Base-by-base conservation (phyloP, 2,888 invertebrate species). In the Leucophora obtusa region DNA sequence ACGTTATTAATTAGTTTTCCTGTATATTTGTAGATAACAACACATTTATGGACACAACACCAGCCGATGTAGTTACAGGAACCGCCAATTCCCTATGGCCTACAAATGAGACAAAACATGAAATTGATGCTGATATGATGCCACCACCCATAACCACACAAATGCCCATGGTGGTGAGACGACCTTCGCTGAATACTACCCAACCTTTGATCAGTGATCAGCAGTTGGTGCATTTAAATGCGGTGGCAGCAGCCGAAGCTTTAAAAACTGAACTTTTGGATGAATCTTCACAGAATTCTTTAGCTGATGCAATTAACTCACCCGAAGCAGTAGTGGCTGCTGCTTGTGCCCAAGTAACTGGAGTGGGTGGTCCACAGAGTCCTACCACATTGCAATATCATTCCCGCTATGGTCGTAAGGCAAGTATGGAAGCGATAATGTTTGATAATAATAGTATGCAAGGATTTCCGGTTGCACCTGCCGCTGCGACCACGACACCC, bases 241-340 rank as follows among this genome's bases (percentile, higher is more conserved):
- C 84, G 7, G 86, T 86, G 47, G 86, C 84, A 15, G 80, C 92
- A 3, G 92, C 92, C 1, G 86, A 92, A 75, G 92, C 91, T 11
- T 91, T 94, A 58, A 94, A 94, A 89, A 93, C 93, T 59, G 93
- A 95, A 90, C 91, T 94, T 59, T 88, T 93, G 50, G 95, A 95
- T 87, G 95, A 96, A 82, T 93, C 92, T 83, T 94, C 95, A 86
- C 94, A 95, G 88, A 87, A 86, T 75, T 87, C 90, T 4, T 69
- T 88, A 7, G 85, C 84, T 1, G 87, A 88, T 0, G 76, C 87
- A 86, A 84, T 87, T 24, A 87, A 87, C 56, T 86, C 87, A 1
- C 84, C 92, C 10, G 87, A 86, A 50, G 58, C 85, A 2, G 85
- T 92, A 69, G 91, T 91, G 75, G 65, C 90, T 87, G 85, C 83